Base-by-base conservation (phyloP, 2,888 invertebrate species). In the Harpalus rubripes region DNA sequence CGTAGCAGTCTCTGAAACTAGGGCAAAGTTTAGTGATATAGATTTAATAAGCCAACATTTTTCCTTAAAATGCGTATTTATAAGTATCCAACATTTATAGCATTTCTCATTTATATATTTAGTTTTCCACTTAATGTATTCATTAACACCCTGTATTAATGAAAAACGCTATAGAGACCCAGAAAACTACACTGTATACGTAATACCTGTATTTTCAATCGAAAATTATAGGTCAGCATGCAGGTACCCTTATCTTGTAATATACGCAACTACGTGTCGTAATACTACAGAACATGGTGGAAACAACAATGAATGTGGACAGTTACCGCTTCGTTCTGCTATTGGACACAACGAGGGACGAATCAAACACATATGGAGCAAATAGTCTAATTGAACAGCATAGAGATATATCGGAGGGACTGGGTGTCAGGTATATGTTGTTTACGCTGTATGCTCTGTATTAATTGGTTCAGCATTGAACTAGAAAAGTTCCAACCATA, bases 381-480 rank as follows among this genome's bases (percentile, higher is more conserved):
- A 52, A 52, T 12, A 12, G 44, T 1, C 0, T 6, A 52, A 0
- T 32, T 32, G 44, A 8, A 8, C 10, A 10, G 44, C 1, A 12
- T 52, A 3, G 44, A 52, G 44, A 52, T 52, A 52, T 52, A 12
- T 8, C 44, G 12, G 44, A 8, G 44, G 1, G 44, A 10, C 12
- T 52, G 44, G 0, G 44, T 52, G 44, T 5, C 8, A 2, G 44
- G 12, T 12, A 12, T 12, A 4, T 52, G 44, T 52, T 52, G 44
- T 52, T 52, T 52, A 52, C 44, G 44, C 44, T 8, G 44, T 52
- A 52, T 52, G 44, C 10, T 8, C 44, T 12, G 44, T 12, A 52
- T 52, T 52, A 52, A 52, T 52, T 52, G 44, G 44, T 10, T 52
- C 44, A 52, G 44, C 44, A 52, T 52, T 52, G 44, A 52, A 52